Conservation (phyloP, 2,888 invertebrate genomes). For the Chloroclysta siterata region DNA sequence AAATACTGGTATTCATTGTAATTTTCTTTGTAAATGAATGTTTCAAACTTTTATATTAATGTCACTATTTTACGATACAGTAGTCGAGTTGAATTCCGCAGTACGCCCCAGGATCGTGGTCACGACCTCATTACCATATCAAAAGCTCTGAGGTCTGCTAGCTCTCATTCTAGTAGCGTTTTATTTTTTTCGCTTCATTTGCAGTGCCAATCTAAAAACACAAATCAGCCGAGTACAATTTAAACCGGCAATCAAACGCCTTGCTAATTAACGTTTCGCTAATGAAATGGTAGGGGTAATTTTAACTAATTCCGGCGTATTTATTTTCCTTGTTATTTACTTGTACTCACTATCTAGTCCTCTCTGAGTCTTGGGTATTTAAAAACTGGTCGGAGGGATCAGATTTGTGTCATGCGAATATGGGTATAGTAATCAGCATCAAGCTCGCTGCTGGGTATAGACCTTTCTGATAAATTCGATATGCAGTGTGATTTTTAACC, state of each 20-base stretch:
- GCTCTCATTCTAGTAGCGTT: constrained; percentile 36
- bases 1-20: no score
- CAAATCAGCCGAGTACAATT: constrained; percentile 14
- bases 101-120: constrained; percentile 28
- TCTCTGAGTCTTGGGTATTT: neutral
- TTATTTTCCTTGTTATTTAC: neutral
- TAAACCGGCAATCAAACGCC: constrained; percentile 9
- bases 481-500: no score
- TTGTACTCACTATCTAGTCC: neutral
- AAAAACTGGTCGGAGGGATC: no score
- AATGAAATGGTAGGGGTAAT: constrained; percentile 4
- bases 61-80: neutral
- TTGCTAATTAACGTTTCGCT: constrained; percentile 9
- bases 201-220: constrained; percentile 10
- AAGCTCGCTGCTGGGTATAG: no score
- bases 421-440: no score
- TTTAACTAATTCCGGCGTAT: neutral
- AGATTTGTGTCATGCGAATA: no score
- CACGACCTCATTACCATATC: constrained; percentile 56
- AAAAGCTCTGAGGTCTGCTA: constrained; percentile 44
- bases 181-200: constrained; percentile 33
- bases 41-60: neutral
- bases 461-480: no score
- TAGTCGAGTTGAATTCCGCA: neutral
- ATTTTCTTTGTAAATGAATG: no score